These are phyloP conservation scores for Struthidea cinerea DNA, from an alignment of 2,113 vertebrate genomes.

Conservation along the genomic window DNA sequence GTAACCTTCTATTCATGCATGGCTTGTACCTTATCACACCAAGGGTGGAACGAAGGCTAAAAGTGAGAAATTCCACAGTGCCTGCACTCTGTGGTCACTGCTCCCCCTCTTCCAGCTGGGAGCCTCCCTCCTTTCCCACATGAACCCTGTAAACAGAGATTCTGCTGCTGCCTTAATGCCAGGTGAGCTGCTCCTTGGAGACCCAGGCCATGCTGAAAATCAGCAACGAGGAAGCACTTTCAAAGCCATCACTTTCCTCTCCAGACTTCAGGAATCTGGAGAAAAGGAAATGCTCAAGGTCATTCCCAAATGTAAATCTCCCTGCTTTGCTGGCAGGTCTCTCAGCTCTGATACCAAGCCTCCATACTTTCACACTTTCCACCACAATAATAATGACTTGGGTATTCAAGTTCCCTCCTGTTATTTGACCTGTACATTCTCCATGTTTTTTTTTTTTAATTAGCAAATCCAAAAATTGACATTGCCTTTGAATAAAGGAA, in stretches of 20 bases:
- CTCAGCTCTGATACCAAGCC: neutral
- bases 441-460: neutral
- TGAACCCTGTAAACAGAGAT: neutral
- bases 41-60: neutral
- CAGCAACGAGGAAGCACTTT: neutral
- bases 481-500: neutral
- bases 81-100: neutral
- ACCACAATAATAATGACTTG: neutral
- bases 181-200: conserved; percentile 1
- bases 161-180: neutral
- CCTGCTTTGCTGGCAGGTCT: neutral
- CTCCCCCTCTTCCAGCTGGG: neutral
- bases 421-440: neutral
- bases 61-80: neutral
- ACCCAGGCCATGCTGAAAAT: neutral
- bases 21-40: neutral
- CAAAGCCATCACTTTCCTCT: neutral
- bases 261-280: neutral
- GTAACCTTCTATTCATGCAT: neutral
- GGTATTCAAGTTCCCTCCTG: neutral
- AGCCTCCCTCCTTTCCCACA: neutral
- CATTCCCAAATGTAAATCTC: neutral
- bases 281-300: neutral
- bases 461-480: neutral
- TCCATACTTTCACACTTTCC: neutral